Conservation (phyloP, 2,888 invertebrate genomes). For the Pseudanteris insignis region DNA sequence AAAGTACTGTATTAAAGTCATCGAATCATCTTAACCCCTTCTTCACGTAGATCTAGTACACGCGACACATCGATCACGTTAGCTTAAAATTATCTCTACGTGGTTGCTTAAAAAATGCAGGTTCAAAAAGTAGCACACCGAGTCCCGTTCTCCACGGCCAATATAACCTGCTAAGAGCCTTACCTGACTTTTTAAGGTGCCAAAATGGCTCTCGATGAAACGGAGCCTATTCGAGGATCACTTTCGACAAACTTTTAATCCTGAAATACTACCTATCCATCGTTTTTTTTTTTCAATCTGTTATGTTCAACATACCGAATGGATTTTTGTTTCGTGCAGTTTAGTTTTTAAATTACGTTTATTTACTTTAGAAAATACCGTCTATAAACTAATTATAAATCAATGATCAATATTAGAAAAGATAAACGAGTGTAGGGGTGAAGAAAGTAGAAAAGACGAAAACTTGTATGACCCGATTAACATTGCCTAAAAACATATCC, state of each 20-base stretch:
- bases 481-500: too few species aligned
- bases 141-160: conserved; percentile 31
- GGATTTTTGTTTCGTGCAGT: too few species aligned
- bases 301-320: too few species aligned
- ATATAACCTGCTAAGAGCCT: conserved; percentile 26
- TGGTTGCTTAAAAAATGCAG: conserved; percentile 32
- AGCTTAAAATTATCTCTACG: conserved; percentile 23
- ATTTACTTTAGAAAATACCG: too few species aligned
- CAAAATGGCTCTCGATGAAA: conserved; percentile 26
- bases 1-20: conserved; percentile 42
- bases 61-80: conserved; percentile 14
- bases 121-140: conserved; percentile 40
- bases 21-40: conserved; percentile 42
- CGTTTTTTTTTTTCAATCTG: too few species aligned
- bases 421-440: too few species aligned
- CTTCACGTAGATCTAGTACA: conserved; percentile 24
- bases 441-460: too few species aligned
- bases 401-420: too few species aligned
- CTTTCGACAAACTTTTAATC: not conserved
- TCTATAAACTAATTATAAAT: too few species aligned
- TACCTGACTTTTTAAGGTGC: conserved; percentile 23
- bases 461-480: not conserved
- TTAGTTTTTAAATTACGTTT: too few species aligned
- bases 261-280: not conserved
- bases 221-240: conserved; percentile 14